Conservation (phyloP, 2,888 invertebrate genomes). For the Cerceris ruficornis region DNA sequence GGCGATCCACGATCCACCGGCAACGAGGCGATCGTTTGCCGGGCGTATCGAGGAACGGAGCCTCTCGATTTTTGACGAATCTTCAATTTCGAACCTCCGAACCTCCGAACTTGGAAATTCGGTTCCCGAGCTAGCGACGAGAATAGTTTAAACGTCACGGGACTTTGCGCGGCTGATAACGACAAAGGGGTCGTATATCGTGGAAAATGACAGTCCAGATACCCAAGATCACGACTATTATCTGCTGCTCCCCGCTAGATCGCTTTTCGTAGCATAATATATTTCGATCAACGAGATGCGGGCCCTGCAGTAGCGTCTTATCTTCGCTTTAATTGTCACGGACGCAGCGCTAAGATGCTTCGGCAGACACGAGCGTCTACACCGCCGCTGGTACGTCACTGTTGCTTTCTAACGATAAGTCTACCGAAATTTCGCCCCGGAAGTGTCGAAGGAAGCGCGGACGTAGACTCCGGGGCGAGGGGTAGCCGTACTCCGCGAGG, state of each 20-base stretch:
- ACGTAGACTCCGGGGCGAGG: too few relatives aligned
- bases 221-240: constrained; percentile 29
- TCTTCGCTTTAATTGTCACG: constrained; percentile 67
- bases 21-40: too few relatives aligned
- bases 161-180: constrained; percentile 24
- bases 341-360: constrained; percentile 71
- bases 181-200: constrained; percentile 37
- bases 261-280: constrained; percentile 53
- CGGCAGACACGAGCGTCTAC: constrained; percentile 60
- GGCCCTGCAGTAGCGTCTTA: constrained; percentile 59
- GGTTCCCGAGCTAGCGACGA: neutral
- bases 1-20: too few relatives aligned
- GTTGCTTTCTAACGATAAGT: constrained; percentile 37
- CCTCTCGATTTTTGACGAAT: too few relatives aligned
- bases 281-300: constrained; percentile 58
- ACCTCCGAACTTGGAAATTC: too few relatives aligned
- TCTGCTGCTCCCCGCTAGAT: constrained; percentile 36
- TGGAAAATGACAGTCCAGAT: constrained; percentile 45
- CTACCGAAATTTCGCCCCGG: constrained; percentile 27
- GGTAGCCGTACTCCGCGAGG: too few relatives aligned
- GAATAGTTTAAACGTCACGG: constrained; percentile 29
- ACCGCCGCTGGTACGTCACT: constrained; percentile 61
- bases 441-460: neutral
- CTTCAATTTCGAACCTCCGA: too few relatives aligned
- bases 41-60: too few relatives aligned